Evolutionary conservation across 2,888 invertebrate genomes (phyloP), one percentile per base, ranked within the genome.

Genomic region (Gortyna flavago): DNA sequence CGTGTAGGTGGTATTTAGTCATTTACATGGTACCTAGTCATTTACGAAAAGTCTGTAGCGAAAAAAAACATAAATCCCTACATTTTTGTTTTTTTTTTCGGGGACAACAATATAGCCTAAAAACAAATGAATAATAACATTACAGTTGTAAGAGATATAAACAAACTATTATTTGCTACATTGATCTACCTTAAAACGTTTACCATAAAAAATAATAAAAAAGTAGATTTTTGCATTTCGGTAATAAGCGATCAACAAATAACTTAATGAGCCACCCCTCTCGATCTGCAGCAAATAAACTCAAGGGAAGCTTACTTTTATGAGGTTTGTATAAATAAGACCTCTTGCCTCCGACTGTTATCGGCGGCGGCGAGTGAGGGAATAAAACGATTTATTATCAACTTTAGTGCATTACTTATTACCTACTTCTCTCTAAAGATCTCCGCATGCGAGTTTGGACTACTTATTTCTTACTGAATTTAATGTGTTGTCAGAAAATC

Each of bases 271-370:
- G 9, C 11, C 65, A 21, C 38, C 64, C 65, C 44, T 1, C 29
- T 21, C n/a, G 35, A 59, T 25, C 59, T 62, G 67, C 54, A 38
- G 48, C 79, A 79, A 72, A 35, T 72, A 72, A 57, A 72, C 44
- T 48, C 38, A 25, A 41, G 51, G 51, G 35, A 35, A 72, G 79
- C 64, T 79, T 48, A 68, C 57, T 72, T 79, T 72, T 79, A 79
- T 72, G 68, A 68, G 72, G 79, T 79, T 72, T 72, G 72, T 64
- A 18, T 64, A 72, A 64, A 72, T 79, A 68, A 75, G 64, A 72
- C 38, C 21, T 62, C 38, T 57, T n/a, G 41, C 54, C 18, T 51
- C n/a, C 67, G 61, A 21, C 57, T 41, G 32, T 67, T 18, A 25
- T 62, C 16, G 18, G 41, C 41, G 41, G 13, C 25, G 29, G 9